Conservation (phyloP, 2,797 vertebrate species). For the Centropyge bicolor region DNA sequence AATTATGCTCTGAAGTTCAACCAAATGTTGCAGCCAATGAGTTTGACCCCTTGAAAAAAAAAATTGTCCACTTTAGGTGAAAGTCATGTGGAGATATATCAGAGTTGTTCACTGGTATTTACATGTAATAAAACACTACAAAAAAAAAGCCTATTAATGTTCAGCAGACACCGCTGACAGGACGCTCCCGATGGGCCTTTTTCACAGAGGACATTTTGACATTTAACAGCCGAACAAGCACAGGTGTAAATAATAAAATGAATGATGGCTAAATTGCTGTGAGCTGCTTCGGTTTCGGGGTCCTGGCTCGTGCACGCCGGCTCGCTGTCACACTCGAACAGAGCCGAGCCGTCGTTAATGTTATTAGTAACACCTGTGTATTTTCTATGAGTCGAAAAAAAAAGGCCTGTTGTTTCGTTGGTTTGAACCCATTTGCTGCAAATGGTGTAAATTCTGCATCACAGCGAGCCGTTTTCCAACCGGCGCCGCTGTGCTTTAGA, state of each 20-base stretch:
- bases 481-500: neutral
- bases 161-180: too few species aligned
- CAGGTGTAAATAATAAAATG: neutral
- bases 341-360: constrained; percentile 18
- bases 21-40: neutral
- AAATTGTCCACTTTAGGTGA: neutral
- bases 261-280: constrained; percentile 7
- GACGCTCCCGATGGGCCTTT: neutral
- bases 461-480: neutral
- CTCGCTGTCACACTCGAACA: constrained; percentile 11
- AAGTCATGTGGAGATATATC: neutral
- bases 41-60: neutral
- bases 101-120: neutral
- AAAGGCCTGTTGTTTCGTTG: constrained; percentile 9
- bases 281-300: constrained; percentile 13
- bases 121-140: neutral
- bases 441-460: constrained; percentile 4
- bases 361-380: constrained; percentile 43
- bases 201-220: neutral
- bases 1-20: constrained; percentile 51
- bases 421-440: constrained; percentile 32
- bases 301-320: neutral
- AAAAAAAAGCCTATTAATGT: neutral
- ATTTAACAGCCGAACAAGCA: neutral
- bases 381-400: constrained; percentile 24